Conservation (phyloP, 2,113 vertebrate species). For the Hirundichthys speculiger region DNA sequence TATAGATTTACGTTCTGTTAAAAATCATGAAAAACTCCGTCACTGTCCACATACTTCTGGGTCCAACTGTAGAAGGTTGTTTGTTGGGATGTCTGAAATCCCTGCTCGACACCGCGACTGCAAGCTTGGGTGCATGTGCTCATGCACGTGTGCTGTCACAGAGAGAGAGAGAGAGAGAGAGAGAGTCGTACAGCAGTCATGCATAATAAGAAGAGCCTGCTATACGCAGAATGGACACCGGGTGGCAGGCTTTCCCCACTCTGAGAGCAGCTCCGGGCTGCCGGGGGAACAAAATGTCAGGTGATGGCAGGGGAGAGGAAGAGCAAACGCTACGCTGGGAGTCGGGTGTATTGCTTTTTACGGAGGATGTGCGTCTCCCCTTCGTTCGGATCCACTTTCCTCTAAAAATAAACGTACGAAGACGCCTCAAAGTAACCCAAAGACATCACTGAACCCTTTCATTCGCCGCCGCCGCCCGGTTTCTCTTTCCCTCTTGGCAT, state of each 20-base stretch:
- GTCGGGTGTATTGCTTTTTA: constrained; percentile 68
- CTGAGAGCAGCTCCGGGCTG: constrained; percentile 31
- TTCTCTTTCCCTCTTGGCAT: constrained; percentile 5
- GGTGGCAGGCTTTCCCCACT: constrained; percentile 55
- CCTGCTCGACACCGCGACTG: not conserved
- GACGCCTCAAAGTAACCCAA: constrained; percentile 16
- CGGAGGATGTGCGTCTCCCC: constrained; percentile 46
- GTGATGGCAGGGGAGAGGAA: constrained; percentile 50
- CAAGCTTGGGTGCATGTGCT: constrained; percentile 24
- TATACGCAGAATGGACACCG: constrained; percentile 50
- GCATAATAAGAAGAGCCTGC: constrained; percentile 64
- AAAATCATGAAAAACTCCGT: no score
- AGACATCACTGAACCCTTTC: not conserved
- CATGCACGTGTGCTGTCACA: constrained; percentile 28
- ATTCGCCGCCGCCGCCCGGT: not conserved
- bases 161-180: no score
- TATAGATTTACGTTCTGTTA: no score
- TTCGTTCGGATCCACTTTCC: constrained; percentile 4
- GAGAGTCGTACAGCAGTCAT: no score
- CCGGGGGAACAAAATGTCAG: constrained; percentile 50
- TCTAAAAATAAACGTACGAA: constrained; percentile 22
- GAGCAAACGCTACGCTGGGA: constrained; percentile 39
- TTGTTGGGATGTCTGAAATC: not conserved
- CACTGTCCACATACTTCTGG: no score
- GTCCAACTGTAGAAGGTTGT: no score